These are phyloP conservation scores for Tragulus kanchil DNA, from an alignment of 2,113 vertebrate species.

Conservation along the genomic window DNA sequence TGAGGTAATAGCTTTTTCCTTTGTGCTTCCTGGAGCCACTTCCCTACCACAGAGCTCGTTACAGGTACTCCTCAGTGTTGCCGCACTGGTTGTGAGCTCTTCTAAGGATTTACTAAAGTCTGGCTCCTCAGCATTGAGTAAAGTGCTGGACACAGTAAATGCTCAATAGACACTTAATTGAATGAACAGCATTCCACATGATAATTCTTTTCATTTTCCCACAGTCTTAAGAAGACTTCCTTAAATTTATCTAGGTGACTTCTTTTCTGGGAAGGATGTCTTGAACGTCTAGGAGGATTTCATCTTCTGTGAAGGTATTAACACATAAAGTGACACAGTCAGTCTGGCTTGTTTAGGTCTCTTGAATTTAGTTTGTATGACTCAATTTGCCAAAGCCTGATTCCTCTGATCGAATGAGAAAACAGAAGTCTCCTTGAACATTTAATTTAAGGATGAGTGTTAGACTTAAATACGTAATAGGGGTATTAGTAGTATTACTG, in stretches of 20 bases:
- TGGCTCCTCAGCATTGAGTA: neutral
- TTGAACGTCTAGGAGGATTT: neutral
- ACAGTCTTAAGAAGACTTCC: neutral
- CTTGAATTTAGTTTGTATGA: neutral
- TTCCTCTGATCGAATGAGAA: neutral
- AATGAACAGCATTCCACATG: neutral
- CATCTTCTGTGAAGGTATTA: neutral
- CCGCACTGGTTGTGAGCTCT: neutral
- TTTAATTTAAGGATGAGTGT: too few relatives aligned
- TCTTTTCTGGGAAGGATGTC: neutral
- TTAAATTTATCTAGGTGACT: neutral
- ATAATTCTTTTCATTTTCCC: neutral
- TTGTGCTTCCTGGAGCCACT: neutral
- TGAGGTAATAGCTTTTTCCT: neutral
- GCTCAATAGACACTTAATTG: neutral
- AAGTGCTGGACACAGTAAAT: neutral
- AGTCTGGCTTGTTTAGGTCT: neutral
- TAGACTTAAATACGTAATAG: neutral
- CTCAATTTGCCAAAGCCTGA: neutral
- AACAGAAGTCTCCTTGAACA: too few relatives aligned
- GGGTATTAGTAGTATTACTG: neutral
- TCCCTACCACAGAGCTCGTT: neutral
- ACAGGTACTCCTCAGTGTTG: neutral
- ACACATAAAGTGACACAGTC: neutral
- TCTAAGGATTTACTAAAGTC: neutral